phyloP scores from a whole-genome alignment of 2,888 invertebrate species.

The Dicranocentrus wangi region DNA sequence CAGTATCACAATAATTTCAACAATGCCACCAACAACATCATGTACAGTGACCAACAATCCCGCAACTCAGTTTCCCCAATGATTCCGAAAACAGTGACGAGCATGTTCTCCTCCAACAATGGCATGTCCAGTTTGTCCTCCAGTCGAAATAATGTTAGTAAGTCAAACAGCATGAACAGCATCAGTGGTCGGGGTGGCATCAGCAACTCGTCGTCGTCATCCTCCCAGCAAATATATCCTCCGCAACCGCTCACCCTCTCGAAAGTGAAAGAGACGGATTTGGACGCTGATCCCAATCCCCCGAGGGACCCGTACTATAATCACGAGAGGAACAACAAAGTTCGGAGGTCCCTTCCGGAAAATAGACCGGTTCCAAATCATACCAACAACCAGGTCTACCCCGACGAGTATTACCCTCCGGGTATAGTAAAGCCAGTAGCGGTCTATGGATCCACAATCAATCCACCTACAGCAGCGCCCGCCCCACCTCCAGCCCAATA shows the following conservation, averaged over 20 bases:
- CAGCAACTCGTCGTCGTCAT: not conserved
- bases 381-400: slow-evolving; percentile 45
- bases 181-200: slow-evolving; percentile 14
- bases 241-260: slow-evolving; percentile 26
- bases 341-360: slow-evolving; percentile 24
- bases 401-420: slow-evolving; percentile 53
- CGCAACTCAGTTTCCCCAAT: slow-evolving; percentile 49
- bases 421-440: slow-evolving; percentile 52
- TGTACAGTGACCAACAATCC: slow-evolving; percentile 18
- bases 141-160: slow-evolving; percentile 42
- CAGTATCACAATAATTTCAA: not conserved
- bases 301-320: not conserved
- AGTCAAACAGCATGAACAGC: slow-evolving; percentile 50
- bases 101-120: slow-evolving; percentile 18
- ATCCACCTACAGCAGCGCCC: not conserved
- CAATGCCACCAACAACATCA: not conserved
- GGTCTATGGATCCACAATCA: slow-evolving; percentile 35
- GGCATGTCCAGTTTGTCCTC: not conserved
- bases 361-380: not conserved
- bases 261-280: slow-evolving; percentile 40
- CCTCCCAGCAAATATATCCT: not conserved
- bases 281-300: slow-evolving; percentile 13
- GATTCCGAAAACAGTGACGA: slow-evolving; percentile 63
- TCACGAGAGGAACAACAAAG: not conserved
- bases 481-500: not conserved